Conservation (phyloP, 2,888 invertebrate genomes). For the Monopis laevigella region DNA sequence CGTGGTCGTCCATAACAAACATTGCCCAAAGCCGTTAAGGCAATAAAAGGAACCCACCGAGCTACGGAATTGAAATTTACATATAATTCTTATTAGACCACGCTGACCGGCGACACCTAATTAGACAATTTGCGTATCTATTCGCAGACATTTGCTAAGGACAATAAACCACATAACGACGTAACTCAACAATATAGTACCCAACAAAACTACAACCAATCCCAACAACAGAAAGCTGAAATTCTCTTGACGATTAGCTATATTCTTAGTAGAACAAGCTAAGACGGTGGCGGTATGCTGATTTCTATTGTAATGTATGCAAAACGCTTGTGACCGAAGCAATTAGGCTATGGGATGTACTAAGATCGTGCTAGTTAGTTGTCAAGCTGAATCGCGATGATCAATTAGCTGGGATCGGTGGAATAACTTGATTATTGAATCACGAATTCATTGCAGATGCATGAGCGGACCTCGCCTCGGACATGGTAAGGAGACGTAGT, state of each 20-base stretch:
- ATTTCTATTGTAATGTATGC: constrained; percentile 60
- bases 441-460: constrained; percentile 47
- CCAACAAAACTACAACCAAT: constrained; percentile 1
- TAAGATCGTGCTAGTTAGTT: constrained; percentile 12
- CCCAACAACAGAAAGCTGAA: neutral
- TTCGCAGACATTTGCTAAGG: constrained; percentile 24
- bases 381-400: constrained; percentile 38
- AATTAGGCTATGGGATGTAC: constrained; percentile 44
- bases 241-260: constrained; percentile 17
- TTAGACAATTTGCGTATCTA: constrained; percentile 56
- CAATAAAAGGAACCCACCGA: constrained; percentile 10
- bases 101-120: constrained; percentile 41
- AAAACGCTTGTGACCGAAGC: constrained; percentile 47
- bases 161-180: constrained; percentile 1
- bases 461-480: constrained; percentile 20
- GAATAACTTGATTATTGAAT: constrained; percentile 33
- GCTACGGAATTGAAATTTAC: constrained; percentile 31
- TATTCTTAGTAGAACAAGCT: constrained; percentile 30
- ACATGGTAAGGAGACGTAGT: neutral
- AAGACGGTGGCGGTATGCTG: constrained; percentile 43
- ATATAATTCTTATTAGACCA: constrained; percentile 41
- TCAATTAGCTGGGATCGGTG: constrained; percentile 42
- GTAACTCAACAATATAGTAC: neutral
- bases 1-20: neutral
- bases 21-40: neutral